A percentile compares a stretch with the other conserved stretches of the same genome.
Conservation (phyloP, 2,888 invertebrate species). For the Melikaiella ostensackeni region DNA sequence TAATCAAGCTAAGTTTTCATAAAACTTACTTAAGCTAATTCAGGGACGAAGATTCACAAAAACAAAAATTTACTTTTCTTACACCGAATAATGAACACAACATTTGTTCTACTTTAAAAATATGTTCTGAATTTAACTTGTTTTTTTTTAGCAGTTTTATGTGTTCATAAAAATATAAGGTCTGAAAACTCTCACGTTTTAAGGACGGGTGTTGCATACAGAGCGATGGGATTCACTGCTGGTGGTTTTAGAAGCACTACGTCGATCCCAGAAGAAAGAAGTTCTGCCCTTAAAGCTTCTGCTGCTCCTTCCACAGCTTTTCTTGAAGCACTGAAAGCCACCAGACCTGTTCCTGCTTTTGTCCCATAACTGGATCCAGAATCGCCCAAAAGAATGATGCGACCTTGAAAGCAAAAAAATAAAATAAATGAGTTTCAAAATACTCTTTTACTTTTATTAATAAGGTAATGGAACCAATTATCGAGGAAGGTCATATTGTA, state of each 20-base stretch:
- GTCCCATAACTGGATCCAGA: conserved; percentile 75
- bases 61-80: no score
- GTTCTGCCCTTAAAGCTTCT: conserved; percentile 84
- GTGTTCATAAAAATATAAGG: conserved; percentile 16
- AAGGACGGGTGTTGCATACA: conserved; percentile 68
- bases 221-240: conserved; percentile 68
- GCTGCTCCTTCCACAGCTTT: conserved; percentile 91
- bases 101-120: no score
- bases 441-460: neutral
- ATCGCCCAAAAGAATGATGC: conserved; percentile 69
- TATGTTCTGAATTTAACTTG: neutral
- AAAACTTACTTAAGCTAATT: no score
- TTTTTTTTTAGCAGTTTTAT: neutral
- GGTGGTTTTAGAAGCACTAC: conserved; percentile 87
- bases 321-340: conserved; percentile 81
- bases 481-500: no score
- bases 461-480: no score
- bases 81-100: no score
- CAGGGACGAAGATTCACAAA: no score
- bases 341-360: conserved; percentile 78
- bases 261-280: conserved; percentile 84
- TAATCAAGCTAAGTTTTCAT: no score
- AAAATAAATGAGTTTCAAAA: neutral
- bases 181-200: conserved; percentile 65
- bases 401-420: conserved; percentile 59